Evolutionary conservation across 2,888 invertebrate species (phyloP), one percentile per base, ranked within the genome.

Genomic region (Caenorhabditis sp.): DNA sequence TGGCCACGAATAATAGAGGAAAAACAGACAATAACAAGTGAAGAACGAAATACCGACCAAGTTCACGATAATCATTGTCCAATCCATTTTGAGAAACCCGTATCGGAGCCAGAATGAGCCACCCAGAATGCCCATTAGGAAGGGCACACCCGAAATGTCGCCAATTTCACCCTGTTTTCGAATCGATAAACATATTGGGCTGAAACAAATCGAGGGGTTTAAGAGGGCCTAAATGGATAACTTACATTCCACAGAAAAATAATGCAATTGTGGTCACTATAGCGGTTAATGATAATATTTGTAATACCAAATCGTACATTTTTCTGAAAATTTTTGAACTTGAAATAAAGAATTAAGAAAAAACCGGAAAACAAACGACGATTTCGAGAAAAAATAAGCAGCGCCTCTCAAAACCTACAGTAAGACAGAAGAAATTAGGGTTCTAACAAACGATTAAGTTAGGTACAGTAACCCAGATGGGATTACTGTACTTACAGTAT

Each of bases 71-170:
- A 93, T 90, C 84, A 94, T 91, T 69, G 92, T 92, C 63, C 89
- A 89, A 87, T 94, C 94, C 77, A 90, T 89, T 83, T 93, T 93
- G 65, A 92, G 88, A 76, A 92, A 89, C 38, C 94, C 94, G 89
- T 95, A 95, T 59, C 92, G 90, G 38, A 94, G 89, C 94, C 94
- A 94, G 67, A 94, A 89, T 80, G 91, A 91, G 84, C 92, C 92
- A 89, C 94, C 85, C 14, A 85, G 57, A 26, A 86, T 66, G 1
- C 86, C 86, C 82, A 86, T 84, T 1, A 86, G 56, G 60, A 87
- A 86, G 12, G 86, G 86, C 26, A 85, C 70, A 12, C 85, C 84
- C 36, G 80, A 81, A 64, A 85, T 83, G 60, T 84, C 85, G 25
- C 79, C 75, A 31, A 84, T 82, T 20, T 68, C 71, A n/a, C 76